Evolutionary conservation across 2,797 vertebrate species (phyloP).

Genomic region (Sphenopsis melanotis): DNA sequence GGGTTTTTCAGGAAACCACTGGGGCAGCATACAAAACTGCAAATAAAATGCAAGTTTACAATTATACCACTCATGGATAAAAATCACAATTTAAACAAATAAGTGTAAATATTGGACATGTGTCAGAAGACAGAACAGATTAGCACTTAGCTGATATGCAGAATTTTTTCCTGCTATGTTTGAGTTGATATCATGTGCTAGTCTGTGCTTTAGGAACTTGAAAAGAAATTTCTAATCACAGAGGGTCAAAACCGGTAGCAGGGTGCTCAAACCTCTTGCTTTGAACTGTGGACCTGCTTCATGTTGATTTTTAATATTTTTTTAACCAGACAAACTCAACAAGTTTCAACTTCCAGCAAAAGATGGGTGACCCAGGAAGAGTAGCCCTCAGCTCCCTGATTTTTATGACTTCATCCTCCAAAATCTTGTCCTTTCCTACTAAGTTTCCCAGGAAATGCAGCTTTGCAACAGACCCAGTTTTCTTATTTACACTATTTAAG

Average conservation of each 20-base stretch:
- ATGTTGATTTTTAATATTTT: not conserved
- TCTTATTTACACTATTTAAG: not conserved
- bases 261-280: not conserved
- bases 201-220: not conserved
- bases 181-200: fast-evolving
- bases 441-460: not conserved
- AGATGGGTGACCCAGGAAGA: not conserved
- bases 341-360: not conserved
- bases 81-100: not conserved
- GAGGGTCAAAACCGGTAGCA: not conserved
- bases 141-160: not conserved
- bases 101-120: not conserved
- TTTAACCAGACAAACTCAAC: not conserved
- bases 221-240: not conserved
- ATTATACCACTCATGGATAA: not conserved
- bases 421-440: not conserved
- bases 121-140: not conserved
- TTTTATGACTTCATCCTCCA: not conserved
- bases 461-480: not conserved
- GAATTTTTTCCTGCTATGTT: not conserved
- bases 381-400: not conserved
- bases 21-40: not conserved
- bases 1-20: constrained; percentile 3
- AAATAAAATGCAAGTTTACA: not conserved
- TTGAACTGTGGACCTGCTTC: not conserved